A percentile compares a stretch with the other conserved stretches of the same genome.
Conservation (phyloP, 2,113 vertebrate species). For the Chaetops frenatus region DNA sequence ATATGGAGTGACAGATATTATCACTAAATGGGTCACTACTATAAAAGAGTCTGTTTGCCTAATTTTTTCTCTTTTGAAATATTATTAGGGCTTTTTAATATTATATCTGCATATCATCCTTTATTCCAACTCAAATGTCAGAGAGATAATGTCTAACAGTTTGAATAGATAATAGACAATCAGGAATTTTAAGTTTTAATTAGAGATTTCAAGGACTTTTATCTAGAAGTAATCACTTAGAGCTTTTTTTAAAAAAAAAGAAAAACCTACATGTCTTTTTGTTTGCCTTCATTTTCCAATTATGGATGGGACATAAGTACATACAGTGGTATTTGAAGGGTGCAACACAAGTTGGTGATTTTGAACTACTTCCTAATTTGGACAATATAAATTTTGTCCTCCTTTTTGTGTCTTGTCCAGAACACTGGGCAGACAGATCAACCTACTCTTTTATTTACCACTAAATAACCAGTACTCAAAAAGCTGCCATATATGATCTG, state of each 20-base stretch:
- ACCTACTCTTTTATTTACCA: background rate
- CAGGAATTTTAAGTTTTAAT: background rate
- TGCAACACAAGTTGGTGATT: background rate
- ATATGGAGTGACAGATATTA: background rate
- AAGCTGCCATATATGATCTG: background rate
- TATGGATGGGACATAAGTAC: background rate
- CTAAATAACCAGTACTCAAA: background rate
- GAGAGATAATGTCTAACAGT: background rate
- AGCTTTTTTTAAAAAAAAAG: background rate
- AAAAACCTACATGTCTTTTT: background rate
- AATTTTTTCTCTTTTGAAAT: background rate
- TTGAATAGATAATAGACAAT: background rate
- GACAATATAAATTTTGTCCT: background rate
- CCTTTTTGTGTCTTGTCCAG: background rate
- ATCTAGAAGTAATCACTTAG: background rate
- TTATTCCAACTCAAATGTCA: background rate
- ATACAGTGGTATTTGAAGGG: rapidly evolving
- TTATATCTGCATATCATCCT: background rate
- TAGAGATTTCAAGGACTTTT: background rate
- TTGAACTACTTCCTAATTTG: background rate
- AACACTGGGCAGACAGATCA: background rate
- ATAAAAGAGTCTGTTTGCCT: background rate
- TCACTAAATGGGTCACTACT: background rate
- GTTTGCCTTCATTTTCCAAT: background rate
- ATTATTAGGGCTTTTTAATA: background rate